A percentile compares a stretch with the other conserved stretches of the same genome.
Conservation (phyloP, 2,113 vertebrate genomes). For the Aphelocoma coerulescens region DNA sequence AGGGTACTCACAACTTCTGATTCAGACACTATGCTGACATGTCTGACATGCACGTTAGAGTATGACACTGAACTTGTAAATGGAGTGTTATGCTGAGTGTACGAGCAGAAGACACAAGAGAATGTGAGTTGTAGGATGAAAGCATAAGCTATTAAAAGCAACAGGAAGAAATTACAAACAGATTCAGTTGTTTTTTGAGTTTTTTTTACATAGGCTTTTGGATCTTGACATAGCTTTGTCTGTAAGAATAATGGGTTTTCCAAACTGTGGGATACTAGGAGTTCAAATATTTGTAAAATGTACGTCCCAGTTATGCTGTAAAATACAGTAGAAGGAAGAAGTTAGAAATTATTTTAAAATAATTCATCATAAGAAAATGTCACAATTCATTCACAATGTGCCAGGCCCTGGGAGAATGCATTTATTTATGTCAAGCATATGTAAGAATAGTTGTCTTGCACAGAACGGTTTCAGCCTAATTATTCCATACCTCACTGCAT, state of each 20-base stretch:
- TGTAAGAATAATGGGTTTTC: not conserved
- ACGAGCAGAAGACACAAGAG: not conserved
- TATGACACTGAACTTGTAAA: not conserved
- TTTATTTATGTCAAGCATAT: not conserved
- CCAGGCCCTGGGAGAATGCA: not conserved
- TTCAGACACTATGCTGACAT: not conserved
- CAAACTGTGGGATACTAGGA: not conserved
- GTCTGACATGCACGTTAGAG: not conserved
- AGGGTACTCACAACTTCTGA: not conserved
- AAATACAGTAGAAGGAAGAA: not conserved
- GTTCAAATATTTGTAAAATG: not conserved
- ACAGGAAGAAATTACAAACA: not conserved
- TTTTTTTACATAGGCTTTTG: not conserved
- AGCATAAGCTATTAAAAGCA: not conserved
- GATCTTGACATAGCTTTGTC: not conserved
- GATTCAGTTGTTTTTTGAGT: not conserved
- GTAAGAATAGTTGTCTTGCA: not conserved
- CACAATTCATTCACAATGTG: not conserved
- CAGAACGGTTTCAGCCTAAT: not conserved
- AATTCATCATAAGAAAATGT: not conserved
- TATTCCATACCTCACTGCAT: not conserved
- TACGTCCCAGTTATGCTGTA: not conserved
- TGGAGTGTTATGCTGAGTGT: rapidly evolving
- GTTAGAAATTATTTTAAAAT: not conserved
- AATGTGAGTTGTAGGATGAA: not conserved